phyloP scores from a whole-genome alignment of 92 coral and sea anemone genomes.

The Porites lobata region DNA sequence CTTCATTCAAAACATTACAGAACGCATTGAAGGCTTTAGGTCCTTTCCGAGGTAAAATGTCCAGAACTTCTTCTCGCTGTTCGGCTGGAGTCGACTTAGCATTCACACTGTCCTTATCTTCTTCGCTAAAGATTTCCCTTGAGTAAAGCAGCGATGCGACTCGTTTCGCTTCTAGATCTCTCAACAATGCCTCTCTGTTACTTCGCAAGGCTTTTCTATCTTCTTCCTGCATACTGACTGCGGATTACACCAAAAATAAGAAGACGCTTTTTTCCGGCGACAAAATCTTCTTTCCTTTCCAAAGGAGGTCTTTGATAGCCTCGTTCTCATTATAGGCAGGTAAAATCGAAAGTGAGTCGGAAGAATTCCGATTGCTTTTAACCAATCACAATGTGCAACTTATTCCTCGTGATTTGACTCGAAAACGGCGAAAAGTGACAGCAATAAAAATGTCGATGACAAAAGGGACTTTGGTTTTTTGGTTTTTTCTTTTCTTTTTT shows the following conservation, averaged over 20 bases:
- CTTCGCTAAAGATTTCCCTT: conserved; percentile 61
- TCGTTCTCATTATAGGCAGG: neutral
- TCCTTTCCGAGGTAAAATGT: conserved; percentile 76
- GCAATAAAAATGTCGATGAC: neutral
- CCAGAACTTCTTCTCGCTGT: conserved; percentile 67
- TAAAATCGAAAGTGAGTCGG: neutral
- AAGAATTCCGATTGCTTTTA: too few relatives aligned
- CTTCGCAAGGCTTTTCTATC: conserved; percentile 71
- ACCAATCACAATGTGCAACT: neutral
- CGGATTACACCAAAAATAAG: neutral
- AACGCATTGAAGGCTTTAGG: conserved; percentile 81
- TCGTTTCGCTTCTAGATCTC: conserved; percentile 81
- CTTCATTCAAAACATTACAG: conserved; percentile 76
- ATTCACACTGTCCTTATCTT: conserved; percentile 74
- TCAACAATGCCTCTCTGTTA: conserved; percentile 57
- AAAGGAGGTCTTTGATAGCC: neutral
- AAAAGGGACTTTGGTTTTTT: too few relatives aligned
- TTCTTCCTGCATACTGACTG: conserved; percentile 64
- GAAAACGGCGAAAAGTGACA: neutral
- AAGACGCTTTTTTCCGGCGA: neutral
- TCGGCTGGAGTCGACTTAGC: conserved; percentile 55
- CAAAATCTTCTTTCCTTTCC: neutral
- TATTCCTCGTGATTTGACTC: too few relatives aligned
- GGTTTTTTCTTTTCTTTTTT: too few relatives aligned
- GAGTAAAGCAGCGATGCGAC: conserved; percentile 84